These are phyloP conservation scores for Ctena decussata DNA, from an alignment of 2,888 invertebrate species.

Conservation along the genomic window DNA sequence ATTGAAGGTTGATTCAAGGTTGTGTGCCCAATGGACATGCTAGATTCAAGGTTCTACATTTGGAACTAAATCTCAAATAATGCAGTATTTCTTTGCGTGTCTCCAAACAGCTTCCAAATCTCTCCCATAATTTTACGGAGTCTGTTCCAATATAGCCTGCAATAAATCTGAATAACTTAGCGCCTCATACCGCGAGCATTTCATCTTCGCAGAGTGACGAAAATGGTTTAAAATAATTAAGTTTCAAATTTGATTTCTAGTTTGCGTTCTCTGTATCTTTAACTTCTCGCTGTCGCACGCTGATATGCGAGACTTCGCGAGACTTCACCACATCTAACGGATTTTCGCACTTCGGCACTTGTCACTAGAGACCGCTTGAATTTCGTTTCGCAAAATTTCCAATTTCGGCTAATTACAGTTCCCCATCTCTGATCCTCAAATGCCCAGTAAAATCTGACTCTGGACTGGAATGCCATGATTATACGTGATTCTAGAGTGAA, in stretches of 20 bases:
- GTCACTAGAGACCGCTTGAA: constrained; percentile 31
- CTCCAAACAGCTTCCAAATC: too few species aligned
- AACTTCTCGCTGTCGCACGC: constrained; percentile 46
- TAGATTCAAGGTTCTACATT: too few species aligned
- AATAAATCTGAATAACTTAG: neutral
- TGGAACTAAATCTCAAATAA: too few species aligned
- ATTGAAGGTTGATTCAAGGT: too few species aligned
- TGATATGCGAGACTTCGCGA: constrained; percentile 53
- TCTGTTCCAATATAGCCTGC: neutral
- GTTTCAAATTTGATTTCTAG: constrained; percentile 46
- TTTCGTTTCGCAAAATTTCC: constrained; percentile 59
- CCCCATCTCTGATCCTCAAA: constrained; percentile 53
- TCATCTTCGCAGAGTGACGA: constrained; percentile 23
- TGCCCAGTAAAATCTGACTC: constrained; percentile 55
- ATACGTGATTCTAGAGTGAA: neutral
- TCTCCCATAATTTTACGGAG: neutral
- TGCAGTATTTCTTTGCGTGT: too few species aligned
- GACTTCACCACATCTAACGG: constrained; percentile 39
- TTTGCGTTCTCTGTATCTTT: constrained; percentile 39
- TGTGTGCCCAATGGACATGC: too few species aligned
- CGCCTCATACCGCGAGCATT: neutral
- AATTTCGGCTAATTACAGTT: constrained; percentile 58
- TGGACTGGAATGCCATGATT: constrained; percentile 4
- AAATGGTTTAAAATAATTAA: constrained; percentile 55
- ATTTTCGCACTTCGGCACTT: neutral